These are phyloP conservation scores for Otolemur crassicaudatus DNA, from an alignment of 2,797 vertebrate species.

Conservation along the genomic window DNA sequence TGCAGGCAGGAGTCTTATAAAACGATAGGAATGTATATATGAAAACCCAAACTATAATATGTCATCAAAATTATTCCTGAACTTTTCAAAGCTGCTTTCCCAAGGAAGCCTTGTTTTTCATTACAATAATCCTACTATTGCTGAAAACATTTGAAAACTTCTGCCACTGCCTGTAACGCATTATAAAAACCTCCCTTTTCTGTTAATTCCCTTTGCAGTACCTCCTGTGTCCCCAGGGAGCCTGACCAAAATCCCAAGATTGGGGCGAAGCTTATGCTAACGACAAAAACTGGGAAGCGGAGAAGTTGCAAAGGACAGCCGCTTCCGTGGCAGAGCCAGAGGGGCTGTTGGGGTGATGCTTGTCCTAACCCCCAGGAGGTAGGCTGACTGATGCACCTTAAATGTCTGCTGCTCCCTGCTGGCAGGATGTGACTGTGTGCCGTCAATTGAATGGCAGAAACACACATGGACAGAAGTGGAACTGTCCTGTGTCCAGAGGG, in stretches of 20 bases:
- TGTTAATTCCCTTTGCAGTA: background rate
- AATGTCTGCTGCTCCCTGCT: background rate
- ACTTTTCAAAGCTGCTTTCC: background rate
- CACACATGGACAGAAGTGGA: background rate
- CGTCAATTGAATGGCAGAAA: background rate
- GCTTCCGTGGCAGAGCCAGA: background rate
- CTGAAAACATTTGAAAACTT: constrained; percentile 2
- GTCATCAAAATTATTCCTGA: background rate
- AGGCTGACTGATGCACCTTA: background rate
- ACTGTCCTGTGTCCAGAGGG: background rate
- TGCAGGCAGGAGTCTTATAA: background rate
- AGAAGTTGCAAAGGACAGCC: background rate
- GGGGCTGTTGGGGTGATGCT: background rate
- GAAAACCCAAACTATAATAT: background rate
- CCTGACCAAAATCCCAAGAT: background rate
- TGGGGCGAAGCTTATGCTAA: background rate
- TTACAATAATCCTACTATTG: background rate
- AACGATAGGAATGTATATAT: background rate
- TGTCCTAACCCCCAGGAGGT: background rate
- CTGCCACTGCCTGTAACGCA: background rate
- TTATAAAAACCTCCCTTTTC: background rate
- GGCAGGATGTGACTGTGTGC: background rate
- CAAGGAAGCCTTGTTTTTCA: background rate
- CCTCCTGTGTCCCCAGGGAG: background rate
- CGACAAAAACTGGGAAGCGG: background rate